Percentiles rank a stretch among this genome's conserved stretches.
phyloP scores from a whole-genome alignment of 2,113 vertebrate species.

The Oreochromis aureus region DNA sequence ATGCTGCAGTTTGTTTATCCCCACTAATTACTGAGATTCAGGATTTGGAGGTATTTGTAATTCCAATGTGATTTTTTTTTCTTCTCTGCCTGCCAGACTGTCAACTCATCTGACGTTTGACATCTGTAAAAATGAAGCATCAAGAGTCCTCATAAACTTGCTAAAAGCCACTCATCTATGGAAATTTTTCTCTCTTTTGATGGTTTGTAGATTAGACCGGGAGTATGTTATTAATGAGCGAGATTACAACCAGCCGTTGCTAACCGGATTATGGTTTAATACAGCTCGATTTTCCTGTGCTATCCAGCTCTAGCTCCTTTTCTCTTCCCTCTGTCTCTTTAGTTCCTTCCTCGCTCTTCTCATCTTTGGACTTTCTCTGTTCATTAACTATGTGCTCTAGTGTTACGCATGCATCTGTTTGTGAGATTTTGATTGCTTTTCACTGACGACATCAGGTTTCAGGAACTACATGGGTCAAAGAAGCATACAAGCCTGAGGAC shows the following conservation, averaged over 20 bases:
- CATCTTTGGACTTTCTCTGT: not conserved
- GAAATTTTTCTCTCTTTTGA: slow-evolving; percentile 37
- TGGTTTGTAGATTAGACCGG: slow-evolving; percentile 51
- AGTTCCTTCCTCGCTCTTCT: not conserved
- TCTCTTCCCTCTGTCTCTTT: not conserved
- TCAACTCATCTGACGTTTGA: slow-evolving; percentile 34
- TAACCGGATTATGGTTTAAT: slow-evolving; percentile 66
- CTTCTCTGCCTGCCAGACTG: slow-evolving; percentile 4
- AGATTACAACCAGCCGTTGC: slow-evolving; percentile 59
- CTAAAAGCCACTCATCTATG: slow-evolving; percentile 23
- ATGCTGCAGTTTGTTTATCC: slow-evolving; percentile 26
- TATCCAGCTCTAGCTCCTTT: not conserved
- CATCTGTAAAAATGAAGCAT: slow-evolving; percentile 33
- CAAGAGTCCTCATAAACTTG: slow-evolving; percentile 19
- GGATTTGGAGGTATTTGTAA: slow-evolving; percentile 16
- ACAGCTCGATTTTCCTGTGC: slow-evolving; percentile 34
- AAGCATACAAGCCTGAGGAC: not conserved
- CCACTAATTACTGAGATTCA: slow-evolving; percentile 27
- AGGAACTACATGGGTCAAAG: not conserved
- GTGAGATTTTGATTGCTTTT: not conserved
- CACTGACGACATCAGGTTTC: not conserved
- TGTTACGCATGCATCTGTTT: not conserved
- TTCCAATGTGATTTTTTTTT: not conserved
- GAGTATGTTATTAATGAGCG: slow-evolving; percentile 57
- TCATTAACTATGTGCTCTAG: not conserved